phyloP scores from a whole-genome alignment of 2,888 invertebrate genomes.

The Drosophila rellima region DNA sequence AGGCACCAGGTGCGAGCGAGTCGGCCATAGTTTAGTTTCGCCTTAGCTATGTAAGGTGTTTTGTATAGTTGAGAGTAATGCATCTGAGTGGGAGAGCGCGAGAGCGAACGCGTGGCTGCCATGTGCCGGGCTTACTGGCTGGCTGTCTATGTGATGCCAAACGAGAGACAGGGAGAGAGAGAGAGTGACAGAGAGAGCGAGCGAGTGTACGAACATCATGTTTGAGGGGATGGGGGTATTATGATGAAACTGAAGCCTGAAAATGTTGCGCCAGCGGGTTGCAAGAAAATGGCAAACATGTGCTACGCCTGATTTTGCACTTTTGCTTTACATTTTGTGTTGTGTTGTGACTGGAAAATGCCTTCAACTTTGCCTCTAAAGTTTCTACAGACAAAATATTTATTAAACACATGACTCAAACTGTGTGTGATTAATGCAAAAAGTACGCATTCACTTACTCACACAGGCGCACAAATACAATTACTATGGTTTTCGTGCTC shows the following conservation, averaged over 20 bases:
- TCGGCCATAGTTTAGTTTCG: conserved; percentile 71
- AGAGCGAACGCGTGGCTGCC: conserved; percentile 69
- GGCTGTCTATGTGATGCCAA: conserved; percentile 51
- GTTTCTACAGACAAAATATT: conserved; percentile 56
- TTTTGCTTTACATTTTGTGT: conserved; percentile 49
- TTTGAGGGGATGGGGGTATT: conserved; percentile 37
- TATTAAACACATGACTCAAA: conserved; percentile 69
- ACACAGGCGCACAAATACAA: conserved; percentile 12
- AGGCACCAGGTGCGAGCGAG: conserved; percentile 55
- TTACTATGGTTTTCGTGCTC: not conserved
- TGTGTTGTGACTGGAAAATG: conserved; percentile 77
- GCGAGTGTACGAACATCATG: conserved; percentile 23
- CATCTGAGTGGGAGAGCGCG: conserved; percentile 77
- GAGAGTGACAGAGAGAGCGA: conserved; percentile 15
- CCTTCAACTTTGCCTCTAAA: conserved; percentile 30
- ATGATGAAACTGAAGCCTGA: conserved; percentile 47
- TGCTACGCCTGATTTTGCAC: conserved; percentile 63
- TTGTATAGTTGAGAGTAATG: conserved; percentile 76
- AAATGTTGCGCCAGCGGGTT: conserved; percentile 56
- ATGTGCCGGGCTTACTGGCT: conserved; percentile 76
- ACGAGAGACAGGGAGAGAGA: conserved; percentile 43
- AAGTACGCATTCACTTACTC: conserved; percentile 8
- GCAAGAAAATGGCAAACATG: conserved; percentile 69
- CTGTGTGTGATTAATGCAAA: conserved; percentile 40
- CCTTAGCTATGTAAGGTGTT: conserved; percentile 74